Conservation (phyloP, 30 jellyfish, hydroid and myxozoan genomes). For the Sanderia malayensis region DNA sequence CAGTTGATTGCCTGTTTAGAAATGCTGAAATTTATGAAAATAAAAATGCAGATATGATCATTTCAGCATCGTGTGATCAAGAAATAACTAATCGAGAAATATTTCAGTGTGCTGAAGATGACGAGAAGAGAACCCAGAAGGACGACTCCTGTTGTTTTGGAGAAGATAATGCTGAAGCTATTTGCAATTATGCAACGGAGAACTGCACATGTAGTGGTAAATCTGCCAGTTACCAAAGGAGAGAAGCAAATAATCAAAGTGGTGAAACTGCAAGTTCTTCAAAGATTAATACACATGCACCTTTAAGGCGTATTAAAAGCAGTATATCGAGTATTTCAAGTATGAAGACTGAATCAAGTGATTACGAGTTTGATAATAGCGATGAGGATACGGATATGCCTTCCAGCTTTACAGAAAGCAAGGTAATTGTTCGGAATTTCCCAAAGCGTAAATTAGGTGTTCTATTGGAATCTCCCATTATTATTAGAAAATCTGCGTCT, state of each 20-base stretch:
- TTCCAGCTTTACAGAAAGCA: background rate
- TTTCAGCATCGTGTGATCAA: background rate
- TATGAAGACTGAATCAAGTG: constrained; percentile 22
- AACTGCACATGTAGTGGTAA: background rate
- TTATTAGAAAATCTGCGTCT: constrained; percentile 21
- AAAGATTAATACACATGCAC: background rate
- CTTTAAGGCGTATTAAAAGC: constrained; percentile 46
- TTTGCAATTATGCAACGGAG: background rate
- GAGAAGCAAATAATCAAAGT: background rate
- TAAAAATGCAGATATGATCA: background rate
- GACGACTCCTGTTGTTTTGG: background rate
- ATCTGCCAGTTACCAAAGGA: background rate
- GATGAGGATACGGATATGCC: background rate
- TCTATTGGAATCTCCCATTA: constrained; percentile 16
- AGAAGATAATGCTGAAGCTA: background rate
- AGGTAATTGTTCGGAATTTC: background rate
- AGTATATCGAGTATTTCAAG: constrained; percentile 39
- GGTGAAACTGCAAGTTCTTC: background rate
- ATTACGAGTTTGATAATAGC: background rate
- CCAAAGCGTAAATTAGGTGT: constrained; percentile 28
- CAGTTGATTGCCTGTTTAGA: background rate
- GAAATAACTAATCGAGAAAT: too few species aligned
- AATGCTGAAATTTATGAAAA: background rate
- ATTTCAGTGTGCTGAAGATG: background rate
- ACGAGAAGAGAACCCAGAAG: background rate